phyloP scores from a whole-genome alignment of 1,140 invertebrate species.

The Acromyrmex charruanus region DNA sequence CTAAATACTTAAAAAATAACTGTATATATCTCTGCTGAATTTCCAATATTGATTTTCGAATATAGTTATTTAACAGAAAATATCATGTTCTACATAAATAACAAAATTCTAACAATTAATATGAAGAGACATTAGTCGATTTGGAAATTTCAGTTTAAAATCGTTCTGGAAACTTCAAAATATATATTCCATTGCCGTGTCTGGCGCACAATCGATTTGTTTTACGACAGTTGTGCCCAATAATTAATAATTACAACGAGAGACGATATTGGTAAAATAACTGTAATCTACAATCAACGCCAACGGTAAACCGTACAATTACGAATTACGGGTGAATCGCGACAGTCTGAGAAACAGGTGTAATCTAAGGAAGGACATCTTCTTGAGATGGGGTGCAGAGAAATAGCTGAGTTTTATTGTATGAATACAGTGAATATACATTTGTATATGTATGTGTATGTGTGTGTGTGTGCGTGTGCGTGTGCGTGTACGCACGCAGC shows the following conservation, averaged over 20 bases:
- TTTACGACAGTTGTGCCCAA: slow-evolving; percentile 22
- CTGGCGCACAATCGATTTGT: slow-evolving; percentile 4
- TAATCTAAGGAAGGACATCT: slow-evolving; percentile 52
- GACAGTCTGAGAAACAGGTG: slow-evolving; percentile 49
- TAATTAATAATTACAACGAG: slow-evolving; percentile 21
- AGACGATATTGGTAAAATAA: slow-evolving; percentile 46
- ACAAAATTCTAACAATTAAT: slow-evolving; percentile 1
- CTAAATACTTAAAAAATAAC: background rate
- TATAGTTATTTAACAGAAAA: background rate
- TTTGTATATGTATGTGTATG: background rate
- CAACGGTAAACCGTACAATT: slow-evolving; percentile 68
- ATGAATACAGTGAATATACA: background rate
- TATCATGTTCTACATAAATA: background rate
- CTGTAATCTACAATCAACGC: slow-evolving; percentile 74
- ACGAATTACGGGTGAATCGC: slow-evolving; percentile 74
- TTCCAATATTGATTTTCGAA: background rate
- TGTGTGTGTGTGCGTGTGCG: background rate
- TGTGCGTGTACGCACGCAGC: slow-evolving; percentile 14
- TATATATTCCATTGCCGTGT: background rate
- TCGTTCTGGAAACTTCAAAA: background rate
- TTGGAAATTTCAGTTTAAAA: background rate
- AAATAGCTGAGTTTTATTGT: slow-evolving; percentile 64
- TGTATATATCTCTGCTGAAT: background rate
- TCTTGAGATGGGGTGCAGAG: slow-evolving; percentile 31
- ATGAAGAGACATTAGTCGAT: background rate